phyloP scores from a whole-genome alignment of 2,888 invertebrate genomes.

The Hydropsyche betteni region DNA sequence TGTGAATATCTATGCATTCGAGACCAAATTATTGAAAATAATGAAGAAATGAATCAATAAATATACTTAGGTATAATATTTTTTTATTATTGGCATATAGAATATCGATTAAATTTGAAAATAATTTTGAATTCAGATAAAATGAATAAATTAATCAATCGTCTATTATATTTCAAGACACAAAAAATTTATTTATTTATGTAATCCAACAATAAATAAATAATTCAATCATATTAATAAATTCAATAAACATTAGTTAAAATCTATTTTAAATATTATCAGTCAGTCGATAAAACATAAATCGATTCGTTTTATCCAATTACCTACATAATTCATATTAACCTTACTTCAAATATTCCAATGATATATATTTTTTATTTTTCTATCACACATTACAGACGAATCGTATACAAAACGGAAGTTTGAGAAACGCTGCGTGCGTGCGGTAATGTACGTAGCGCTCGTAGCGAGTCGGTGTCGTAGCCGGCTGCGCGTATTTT shows the following conservation, averaged over 20 bases:
- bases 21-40: background rate
- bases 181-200: no score
- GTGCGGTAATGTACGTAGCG: slow-evolving; percentile 20
- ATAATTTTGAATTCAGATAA: background rate
- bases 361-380: background rate
- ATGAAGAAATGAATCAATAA: background rate
- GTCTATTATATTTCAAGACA: no score
- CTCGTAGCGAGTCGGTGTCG: slow-evolving; percentile 23
- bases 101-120: background rate
- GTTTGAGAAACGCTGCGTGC: slow-evolving; percentile 12
- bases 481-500: slow-evolving; percentile 35
- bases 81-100: background rate
- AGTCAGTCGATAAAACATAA: no score
- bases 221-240: no score
- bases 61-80: background rate
- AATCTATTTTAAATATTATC: no score
- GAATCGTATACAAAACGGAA: background rate
- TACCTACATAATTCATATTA: background rate
- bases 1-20: no score
- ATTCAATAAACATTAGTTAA: no score
- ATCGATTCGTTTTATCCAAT: no score
- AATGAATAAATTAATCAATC: background rate
- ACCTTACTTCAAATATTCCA: background rate
- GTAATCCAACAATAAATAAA: no score
- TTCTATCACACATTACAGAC: background rate